Conservation (phyloP, 1,140 invertebrate species). For the Idris sp. region DNA sequence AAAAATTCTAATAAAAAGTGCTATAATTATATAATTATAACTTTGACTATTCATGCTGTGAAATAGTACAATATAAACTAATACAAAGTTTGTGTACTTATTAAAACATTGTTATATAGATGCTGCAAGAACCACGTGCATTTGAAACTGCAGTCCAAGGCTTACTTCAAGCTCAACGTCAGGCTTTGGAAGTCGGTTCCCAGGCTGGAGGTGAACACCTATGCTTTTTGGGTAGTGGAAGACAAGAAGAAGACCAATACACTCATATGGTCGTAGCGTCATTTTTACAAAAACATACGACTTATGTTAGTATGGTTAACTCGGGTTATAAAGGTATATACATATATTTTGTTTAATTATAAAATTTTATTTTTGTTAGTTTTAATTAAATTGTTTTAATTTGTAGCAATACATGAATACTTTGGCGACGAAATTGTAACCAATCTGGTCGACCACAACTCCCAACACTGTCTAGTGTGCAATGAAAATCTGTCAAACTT, state of each 20-base stretch:
- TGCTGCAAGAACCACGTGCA: slow-evolving; percentile 92
- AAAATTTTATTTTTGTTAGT: too few species aligned
- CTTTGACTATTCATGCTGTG: too few species aligned
- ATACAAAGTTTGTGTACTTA: too few species aligned
- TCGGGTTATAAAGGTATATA: slow-evolving; percentile 93
- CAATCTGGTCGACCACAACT: slow-evolving; percentile 90
- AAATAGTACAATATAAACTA: too few species aligned
- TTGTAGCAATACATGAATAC: slow-evolving; percentile 88
- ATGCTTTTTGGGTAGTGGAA: slow-evolving; percentile 97
- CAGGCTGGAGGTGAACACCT: slow-evolving; percentile 96
- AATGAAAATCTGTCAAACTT: slow-evolving; percentile 79
- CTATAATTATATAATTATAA: too few species aligned
- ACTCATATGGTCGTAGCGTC: slow-evolving; percentile 99
- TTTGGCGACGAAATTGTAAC: slow-evolving; percentile 88
- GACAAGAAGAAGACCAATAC: slow-evolving; percentile 96
- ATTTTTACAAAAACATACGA: slow-evolving; percentile 95
- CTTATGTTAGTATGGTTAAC: slow-evolving; percentile 94
- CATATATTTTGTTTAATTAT: too few species aligned
- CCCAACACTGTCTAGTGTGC: slow-evolving; percentile 88
- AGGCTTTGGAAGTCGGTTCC: slow-evolving; percentile 92
- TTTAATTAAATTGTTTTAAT: too few species aligned
- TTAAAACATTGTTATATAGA: too few species aligned
- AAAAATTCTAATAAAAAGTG: too few species aligned
- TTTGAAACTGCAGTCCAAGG: slow-evolving; percentile 97
- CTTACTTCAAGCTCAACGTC: slow-evolving; percentile 91